Conservation (phyloP, 1,140 invertebrate species). For the Aphidius gifuensis region DNA sequence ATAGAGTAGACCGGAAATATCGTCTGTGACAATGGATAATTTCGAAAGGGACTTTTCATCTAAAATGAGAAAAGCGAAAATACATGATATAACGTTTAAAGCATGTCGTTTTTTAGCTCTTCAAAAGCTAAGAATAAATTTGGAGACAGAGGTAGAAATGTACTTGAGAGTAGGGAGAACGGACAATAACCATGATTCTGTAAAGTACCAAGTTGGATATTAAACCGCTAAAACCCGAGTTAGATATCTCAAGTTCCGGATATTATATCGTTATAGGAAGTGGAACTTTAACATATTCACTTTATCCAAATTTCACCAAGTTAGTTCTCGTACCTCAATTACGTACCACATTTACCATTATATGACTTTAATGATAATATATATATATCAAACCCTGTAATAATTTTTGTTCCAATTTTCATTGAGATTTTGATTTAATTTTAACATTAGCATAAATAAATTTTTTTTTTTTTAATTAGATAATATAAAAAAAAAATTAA, state of each 20-base stretch:
- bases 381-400: too few species aligned
- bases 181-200: background rate
- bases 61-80: background rate
- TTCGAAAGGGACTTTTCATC: background rate
- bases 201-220: slow-evolving; percentile 26
- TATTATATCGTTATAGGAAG: slow-evolving; percentile 11
- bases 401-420: too few species aligned
- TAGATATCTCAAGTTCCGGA: background rate
- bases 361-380: background rate
- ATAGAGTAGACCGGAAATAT: too few species aligned
- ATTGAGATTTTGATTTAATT: too few species aligned
- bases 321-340: slow-evolving; percentile 3
- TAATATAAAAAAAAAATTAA: too few species aligned
- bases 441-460: too few species aligned
- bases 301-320: background rate
- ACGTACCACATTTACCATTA: slow-evolving; percentile 2
- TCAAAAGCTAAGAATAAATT: too few species aligned
- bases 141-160: too few species aligned
- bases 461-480: too few species aligned
- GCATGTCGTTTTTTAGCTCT: background rate
- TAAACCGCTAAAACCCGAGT: slow-evolving; percentile 20
- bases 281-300: slow-evolving; percentile 7
- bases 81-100: background rate
- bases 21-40: background rate
- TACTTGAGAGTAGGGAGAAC: background rate